Evolutionary conservation across 2,113 vertebrate genomes (phyloP), one percentile per base, ranked within the genome.

Genomic region (Pangasianodon gigas): DNA sequence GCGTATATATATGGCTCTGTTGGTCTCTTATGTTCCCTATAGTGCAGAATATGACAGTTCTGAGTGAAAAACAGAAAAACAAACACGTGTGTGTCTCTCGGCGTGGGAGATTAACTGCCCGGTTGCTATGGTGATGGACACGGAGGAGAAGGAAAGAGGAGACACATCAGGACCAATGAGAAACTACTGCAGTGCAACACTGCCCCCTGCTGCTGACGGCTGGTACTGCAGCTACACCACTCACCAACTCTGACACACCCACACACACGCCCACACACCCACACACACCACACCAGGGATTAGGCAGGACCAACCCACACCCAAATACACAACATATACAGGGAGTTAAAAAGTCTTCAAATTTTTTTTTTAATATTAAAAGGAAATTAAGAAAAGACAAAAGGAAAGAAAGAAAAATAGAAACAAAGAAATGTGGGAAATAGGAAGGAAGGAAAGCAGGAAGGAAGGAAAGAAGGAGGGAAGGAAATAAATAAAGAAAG

Each of bases 121-220:
- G 52, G 85, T 91, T 74, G 83, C 79, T 41, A 74, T 71, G 79
- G 85, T n/a, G 71, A 58, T 29, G 29, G 65, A 85, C 3, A 86
- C 19, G 7, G 44, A 16, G 46, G 19, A 86, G 46, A 65, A 16
- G 60, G 37, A 77, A 19, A 26, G n/a, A 85, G 16, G 29, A 86
- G 46, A 69, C 62, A n/a, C 16, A 26, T 32, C 48, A 29, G 9
- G 32, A 46, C 54, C 24, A 48, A 52, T 24, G 16, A 32, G 16
- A 56, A 82, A 82, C 29, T 82, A 82, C 80, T 3, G 58, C 85
- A 41, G 90, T 84, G 60, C 90, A 92, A 92, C 90, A 92, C 54
- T 92, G 91, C 87, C 91, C 93, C 91, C 93, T 91, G 82, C 62
- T 93, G 93, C 82, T 85, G 37, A 32, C 6, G 19, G 0, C 52